Evolutionary conservation across 2,888 invertebrate genomes (phyloP).

Genomic region (Junonia oenone): DNA sequence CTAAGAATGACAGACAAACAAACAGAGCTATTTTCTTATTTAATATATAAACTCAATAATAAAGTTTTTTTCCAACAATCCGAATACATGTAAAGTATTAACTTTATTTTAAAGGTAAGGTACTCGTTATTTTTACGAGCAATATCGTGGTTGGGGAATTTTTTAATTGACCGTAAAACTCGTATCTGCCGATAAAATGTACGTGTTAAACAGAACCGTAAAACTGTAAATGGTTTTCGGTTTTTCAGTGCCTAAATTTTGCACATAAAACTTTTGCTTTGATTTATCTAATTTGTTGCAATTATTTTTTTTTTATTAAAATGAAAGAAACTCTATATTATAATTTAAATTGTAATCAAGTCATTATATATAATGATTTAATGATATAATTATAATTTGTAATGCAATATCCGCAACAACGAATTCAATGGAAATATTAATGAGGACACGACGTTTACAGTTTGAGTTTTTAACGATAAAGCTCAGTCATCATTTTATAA

Average conservation of each 20-base stretch:
- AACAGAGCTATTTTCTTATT: too few species aligned
- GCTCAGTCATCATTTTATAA: too few species aligned
- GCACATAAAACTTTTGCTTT: slow-evolving; percentile 3
- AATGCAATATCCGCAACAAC: too few species aligned
- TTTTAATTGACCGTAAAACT: slow-evolving; percentile 30
- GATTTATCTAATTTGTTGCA: neutral
- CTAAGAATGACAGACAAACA: too few species aligned
- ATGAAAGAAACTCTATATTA: too few species aligned
- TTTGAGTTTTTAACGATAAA: too few species aligned
- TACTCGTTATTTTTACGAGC: slow-evolving; percentile 24
- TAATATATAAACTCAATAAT: neutral
- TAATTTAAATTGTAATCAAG: too few species aligned
- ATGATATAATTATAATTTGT: neutral
- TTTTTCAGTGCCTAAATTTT: slow-evolving; percentile 3
- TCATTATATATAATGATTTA: neutral
- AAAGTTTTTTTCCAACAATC: neutral
- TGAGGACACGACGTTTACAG: too few species aligned
- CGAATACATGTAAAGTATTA: neutral
- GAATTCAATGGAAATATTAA: too few species aligned
- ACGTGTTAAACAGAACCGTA: slow-evolving; percentile 18
- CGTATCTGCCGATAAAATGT: slow-evolving; percentile 22
- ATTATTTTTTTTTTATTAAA: too few species aligned
- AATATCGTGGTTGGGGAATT: slow-evolving; percentile 28
- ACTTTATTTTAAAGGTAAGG: slow-evolving; percentile 16
- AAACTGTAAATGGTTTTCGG: slow-evolving; percentile 18